Conservation (phyloP, 2,113 vertebrate genomes). For the Dermatemys mawii region DNA sequence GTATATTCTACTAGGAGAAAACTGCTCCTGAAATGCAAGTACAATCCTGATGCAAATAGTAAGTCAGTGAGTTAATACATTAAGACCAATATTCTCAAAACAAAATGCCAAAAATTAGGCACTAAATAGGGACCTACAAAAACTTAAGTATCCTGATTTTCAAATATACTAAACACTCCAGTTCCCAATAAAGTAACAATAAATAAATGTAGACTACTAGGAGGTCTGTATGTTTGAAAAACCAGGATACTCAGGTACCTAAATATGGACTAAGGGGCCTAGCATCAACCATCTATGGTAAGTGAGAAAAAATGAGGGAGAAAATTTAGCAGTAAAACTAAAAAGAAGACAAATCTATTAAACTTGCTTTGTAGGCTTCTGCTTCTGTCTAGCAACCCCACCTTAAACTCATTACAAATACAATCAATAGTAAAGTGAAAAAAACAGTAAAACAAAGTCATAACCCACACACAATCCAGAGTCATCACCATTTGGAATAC, state of each 20-base stretch:
- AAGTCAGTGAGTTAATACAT: background rate
- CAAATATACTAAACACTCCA: background rate
- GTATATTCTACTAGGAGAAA: background rate
- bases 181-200: background rate
- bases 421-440: background rate
- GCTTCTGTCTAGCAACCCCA: background rate
- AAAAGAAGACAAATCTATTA: background rate
- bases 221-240: background rate
- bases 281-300: background rate
- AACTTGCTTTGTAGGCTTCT: background rate
- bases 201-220: background rate
- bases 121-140: background rate
- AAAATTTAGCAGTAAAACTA: background rate
- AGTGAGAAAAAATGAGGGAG: background rate
- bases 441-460: background rate
- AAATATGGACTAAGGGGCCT: background rate
- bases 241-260: background rate
- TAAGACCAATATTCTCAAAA: rapidly evolving
- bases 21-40: background rate
- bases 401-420: background rate
- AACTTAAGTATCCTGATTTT: background rate
- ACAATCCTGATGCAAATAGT: background rate
- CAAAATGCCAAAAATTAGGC: background rate
- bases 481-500: background rate
- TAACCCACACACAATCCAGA: background rate